Conservation (phyloP, 2,797 vertebrate genomes). For the Platyrinchus mystaceus region DNA sequence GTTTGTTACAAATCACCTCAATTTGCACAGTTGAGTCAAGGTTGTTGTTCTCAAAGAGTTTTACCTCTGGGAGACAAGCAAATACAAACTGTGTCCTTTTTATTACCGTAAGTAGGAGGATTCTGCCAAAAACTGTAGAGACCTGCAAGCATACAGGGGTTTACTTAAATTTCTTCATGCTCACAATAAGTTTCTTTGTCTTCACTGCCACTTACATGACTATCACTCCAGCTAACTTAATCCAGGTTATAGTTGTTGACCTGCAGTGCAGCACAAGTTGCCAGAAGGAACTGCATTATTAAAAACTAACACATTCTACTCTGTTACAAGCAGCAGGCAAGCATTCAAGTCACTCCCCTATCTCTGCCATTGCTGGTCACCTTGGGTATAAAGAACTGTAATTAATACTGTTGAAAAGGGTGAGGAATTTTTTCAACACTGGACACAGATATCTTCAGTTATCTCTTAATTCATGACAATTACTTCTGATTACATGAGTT, state of each 20-base stretch:
- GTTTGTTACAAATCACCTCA: slow-evolving; percentile 36
- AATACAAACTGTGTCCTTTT: background rate
- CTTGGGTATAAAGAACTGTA: background rate
- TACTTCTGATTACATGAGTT: slow-evolving; percentile 13
- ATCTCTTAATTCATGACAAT: background rate
- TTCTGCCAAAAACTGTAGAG: background rate
- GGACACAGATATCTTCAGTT: background rate
- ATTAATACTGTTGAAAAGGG: background rate
- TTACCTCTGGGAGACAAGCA: slow-evolving; percentile 34
- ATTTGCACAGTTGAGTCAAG: slow-evolving; percentile 63
- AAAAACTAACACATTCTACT: background rate
- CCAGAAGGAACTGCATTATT: background rate
- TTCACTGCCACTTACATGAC: background rate
- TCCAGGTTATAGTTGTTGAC: background rate
- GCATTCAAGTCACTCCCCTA: background rate
- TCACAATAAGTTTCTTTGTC: background rate
- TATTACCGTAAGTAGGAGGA: background rate
- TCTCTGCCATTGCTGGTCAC: background rate
- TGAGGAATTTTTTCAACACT: background rate
- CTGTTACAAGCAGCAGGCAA: background rate
- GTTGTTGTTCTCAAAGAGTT: slow-evolving; percentile 32
- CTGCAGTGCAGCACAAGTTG: background rate
- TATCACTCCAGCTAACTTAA: background rate
- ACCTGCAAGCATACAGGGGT: background rate
- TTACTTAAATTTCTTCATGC: background rate